These are phyloP conservation scores for Ichneumon xanthorius DNA, from an alignment of 2,888 invertebrate genomes.

Conservation along the genomic window DNA sequence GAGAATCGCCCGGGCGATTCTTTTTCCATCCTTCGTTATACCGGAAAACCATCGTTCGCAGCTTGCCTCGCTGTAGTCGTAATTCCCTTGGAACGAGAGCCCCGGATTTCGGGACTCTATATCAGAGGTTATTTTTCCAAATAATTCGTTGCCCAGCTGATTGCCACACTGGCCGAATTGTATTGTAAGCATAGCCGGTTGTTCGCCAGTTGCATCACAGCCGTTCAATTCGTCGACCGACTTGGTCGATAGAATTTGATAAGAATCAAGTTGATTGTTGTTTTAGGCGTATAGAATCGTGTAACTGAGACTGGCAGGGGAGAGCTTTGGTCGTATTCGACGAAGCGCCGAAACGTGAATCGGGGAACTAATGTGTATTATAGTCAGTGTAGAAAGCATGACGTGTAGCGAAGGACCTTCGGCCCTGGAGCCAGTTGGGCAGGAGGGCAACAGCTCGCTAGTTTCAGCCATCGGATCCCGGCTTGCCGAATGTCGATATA, in stretches of 20 bases:
- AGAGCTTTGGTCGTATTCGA: not conserved
- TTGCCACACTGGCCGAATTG: conserved; percentile 87
- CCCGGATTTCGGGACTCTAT: conserved; percentile 77
- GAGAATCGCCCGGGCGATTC: conserved; percentile 84
- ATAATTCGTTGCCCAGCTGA: conserved; percentile 85
- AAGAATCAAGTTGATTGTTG: not conserved
- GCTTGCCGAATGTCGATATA: not conserved
- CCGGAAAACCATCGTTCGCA: conserved; percentile 85
- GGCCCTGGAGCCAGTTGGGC: not conserved
- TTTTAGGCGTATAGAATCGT: not conserved
- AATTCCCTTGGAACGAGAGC: conserved; percentile 76
- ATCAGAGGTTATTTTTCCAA: conserved; percentile 84
- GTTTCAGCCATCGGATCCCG: not conserved
- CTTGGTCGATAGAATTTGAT: not conserved
- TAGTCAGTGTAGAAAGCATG: not conserved
- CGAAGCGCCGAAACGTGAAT: conserved; percentile 28
- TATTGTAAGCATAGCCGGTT: conserved; percentile 82
- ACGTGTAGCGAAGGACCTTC: not conserved
- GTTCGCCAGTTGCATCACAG: not conserved
- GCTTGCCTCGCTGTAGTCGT: conserved; percentile 80
- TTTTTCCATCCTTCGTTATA: conserved; percentile 78
- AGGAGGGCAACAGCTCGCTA: not conserved
- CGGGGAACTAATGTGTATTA: conserved; percentile 1
- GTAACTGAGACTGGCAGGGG: conserved; percentile 1
- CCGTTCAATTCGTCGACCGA: not conserved